Base-by-base conservation (phyloP, 2,888 invertebrate species). In the Cremastinae sp. region DNA sequence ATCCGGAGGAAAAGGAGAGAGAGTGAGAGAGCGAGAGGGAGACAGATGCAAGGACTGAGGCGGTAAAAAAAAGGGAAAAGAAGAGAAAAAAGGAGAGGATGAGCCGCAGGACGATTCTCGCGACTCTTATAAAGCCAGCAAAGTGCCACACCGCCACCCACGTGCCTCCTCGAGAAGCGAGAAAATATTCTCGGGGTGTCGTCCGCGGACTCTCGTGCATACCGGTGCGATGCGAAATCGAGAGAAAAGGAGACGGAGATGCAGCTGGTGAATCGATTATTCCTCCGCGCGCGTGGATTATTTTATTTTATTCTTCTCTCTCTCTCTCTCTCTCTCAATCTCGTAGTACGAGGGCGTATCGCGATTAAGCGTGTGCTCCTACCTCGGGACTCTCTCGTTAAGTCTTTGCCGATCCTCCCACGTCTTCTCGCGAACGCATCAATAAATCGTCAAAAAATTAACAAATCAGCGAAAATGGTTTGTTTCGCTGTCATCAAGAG, bases 121-220 rank as follows among this genome's bases (percentile, higher is more conserved):
- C 84, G 85, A 84, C 85, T 83, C 81, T 86, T 86, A 85, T 87
- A 87, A 87, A 87, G 83, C 83, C 84, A 80, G 86, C 85, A 85
- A 87, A 84, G 84, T 84, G 85, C 86, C 85, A 85, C 82, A 80
- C 85, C 83, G 84, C 87, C 88, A 87, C 88, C 88, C 87, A 88
- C 88, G 87, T 86, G 84, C 84, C 84, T 83, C 80, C 85, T 68
- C 79, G 83, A 83, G 84, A 80, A 81, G 82, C 84, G 84, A 86
- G 86, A 80, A 82, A 82, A 82, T 80, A 78, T 74, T 77, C 79
- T 77, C 78, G 68, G 78, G 78, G 75, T 79, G 79, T 78, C 79
- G 80, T 56, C 54, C 43, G 74, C 12, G 68, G 38, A 56, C 16
- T 56, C 20, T 68, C 54, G 4, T 38, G 14, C 20, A 62, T 53